Conservation (phyloP, 2,113 vertebrate species). For the Spermophilus dauricus region DNA sequence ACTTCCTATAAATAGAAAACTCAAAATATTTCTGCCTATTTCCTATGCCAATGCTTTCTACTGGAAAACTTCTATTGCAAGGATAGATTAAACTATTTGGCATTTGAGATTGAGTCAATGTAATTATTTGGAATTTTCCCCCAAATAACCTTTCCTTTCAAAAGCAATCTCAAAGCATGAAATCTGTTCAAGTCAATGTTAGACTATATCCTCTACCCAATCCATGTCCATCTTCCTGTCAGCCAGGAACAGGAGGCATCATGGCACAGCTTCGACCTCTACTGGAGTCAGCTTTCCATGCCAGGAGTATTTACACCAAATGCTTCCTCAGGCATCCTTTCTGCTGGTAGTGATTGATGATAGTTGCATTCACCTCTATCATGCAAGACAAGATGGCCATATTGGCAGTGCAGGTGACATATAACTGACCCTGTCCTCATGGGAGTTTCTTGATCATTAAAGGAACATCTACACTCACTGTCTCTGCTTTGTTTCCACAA, state of each 20-base stretch:
- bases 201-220: background rate
- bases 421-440: background rate
- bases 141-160: constrained; percentile 19
- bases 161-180: background rate
- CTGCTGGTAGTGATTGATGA: background rate
- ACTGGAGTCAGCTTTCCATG: background rate
- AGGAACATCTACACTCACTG: background rate
- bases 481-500: background rate
- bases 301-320: fast-evolving
- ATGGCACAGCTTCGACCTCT: fast-evolving
- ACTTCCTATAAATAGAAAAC: constrained; percentile 69
- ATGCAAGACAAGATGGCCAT: fast-evolving
- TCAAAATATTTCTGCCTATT: constrained; percentile 70
- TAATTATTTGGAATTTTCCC: constrained; percentile 54
- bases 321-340: background rate
- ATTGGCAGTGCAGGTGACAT: fast-evolving
- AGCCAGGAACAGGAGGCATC: fast-evolving
- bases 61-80: constrained; percentile 48
- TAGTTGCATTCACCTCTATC: background rate
- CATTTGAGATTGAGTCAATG: constrained; percentile 59
- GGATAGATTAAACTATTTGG: constrained; percentile 56
- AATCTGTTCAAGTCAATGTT: background rate
- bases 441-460: background rate
- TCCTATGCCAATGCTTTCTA: constrained; percentile 32
- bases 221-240: fast-evolving